Conservation (phyloP, 2,797 vertebrate genomes). For the Galago senegalensis region DNA sequence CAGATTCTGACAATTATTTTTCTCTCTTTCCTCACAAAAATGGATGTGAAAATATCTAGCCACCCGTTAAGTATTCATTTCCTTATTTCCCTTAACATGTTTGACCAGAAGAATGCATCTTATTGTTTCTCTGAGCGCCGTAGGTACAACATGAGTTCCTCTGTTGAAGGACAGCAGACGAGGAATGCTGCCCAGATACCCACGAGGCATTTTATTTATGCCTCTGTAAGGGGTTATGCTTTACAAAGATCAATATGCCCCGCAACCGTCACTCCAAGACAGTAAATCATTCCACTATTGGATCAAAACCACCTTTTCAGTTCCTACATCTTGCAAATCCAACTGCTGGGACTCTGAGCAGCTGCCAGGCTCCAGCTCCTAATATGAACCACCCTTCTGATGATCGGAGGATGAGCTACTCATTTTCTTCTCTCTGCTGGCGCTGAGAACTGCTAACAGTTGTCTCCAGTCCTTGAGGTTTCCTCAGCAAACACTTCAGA, state of each 20-base stretch:
- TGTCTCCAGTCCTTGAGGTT: neutral
- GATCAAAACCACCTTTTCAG: neutral
- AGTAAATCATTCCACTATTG: neutral
- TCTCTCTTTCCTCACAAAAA: neutral
- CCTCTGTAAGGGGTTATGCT: neutral
- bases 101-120: neutral
- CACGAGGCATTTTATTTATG: neutral
- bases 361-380: rapidly evolving
- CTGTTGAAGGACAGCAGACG: neutral
- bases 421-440: neutral
- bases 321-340: rapidly evolving
- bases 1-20: neutral
- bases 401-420: neutral
- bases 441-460: neutral
- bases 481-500: neutral
- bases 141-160: neutral
- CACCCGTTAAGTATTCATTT: neutral
- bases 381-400: neutral
- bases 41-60: neutral
- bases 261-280: neutral
- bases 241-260: neutral
- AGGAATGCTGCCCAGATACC: neutral
- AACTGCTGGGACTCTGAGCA: rapidly evolving
- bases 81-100: neutral
- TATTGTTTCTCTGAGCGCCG: neutral